phyloP scores from a whole-genome alignment of 2,797 vertebrate species.

The Dipus sagitta region DNA sequence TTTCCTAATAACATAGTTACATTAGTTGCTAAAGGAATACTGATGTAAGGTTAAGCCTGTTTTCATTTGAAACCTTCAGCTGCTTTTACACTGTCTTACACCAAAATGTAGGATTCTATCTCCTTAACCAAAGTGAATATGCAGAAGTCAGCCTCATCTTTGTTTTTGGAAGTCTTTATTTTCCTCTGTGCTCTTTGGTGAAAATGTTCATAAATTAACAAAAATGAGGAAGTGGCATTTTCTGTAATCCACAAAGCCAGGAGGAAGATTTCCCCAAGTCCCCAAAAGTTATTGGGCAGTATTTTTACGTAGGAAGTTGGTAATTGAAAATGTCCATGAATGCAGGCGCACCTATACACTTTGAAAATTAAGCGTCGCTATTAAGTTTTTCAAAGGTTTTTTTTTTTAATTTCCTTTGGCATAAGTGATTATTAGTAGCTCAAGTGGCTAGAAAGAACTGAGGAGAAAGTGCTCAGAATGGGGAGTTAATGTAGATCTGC shows the following conservation, averaged over 20 bases:
- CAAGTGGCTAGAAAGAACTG: slow-evolving; percentile 30
- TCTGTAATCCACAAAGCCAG: not conserved
- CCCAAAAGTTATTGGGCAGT: not conserved
- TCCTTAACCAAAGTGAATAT: not conserved
- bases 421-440: not conserved
- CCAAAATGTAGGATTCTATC: not conserved
- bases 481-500: slow-evolving; percentile 34
- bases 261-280: not conserved
- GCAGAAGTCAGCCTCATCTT: slow-evolving; percentile 36
- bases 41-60: not conserved
- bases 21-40: slow-evolving; percentile 23
- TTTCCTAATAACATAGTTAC: no score
- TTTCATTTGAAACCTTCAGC: not conserved
- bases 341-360: not conserved
- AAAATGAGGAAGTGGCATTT: not conserved
- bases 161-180: not conserved
- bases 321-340: not conserved
- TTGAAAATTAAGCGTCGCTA: slow-evolving; percentile 44
- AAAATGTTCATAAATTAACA: slow-evolving; percentile 28
- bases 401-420: not conserved
- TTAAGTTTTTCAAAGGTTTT: slow-evolving; percentile 11
- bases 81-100: not conserved
- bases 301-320: not conserved
- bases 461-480: not conserved
- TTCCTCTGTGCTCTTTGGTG: not conserved